Conservation (phyloP, 2,888 invertebrate genomes). For the Ochropacha duplaris region DNA sequence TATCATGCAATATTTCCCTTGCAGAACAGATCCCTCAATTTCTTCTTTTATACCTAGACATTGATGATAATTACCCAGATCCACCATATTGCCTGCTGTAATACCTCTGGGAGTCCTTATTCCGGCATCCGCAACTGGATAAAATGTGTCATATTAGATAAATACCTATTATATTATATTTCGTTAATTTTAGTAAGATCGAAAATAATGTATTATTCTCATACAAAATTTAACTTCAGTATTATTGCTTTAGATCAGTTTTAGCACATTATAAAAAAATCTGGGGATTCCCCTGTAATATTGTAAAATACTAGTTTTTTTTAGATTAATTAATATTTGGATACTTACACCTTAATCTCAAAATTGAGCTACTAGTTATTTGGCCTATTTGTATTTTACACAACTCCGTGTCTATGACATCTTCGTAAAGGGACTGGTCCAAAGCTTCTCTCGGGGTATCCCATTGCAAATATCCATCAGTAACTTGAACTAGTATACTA, state of each 20-base stretch:
- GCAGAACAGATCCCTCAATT: conserved; percentile 36
- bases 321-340: background rate
- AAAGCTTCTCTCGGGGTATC: conserved; percentile 41
- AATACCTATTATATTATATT: too few relatives aligned
- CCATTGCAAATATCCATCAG: conserved; percentile 25
- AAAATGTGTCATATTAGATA: too few relatives aligned
- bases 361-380: conserved; percentile 35
- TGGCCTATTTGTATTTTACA: conserved; percentile 56
- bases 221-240: too few relatives aligned
- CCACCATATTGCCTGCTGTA: conserved; percentile 43
- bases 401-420: conserved; percentile 51
- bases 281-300: too few relatives aligned
- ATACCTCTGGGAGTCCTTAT: conserved; percentile 55
- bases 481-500: conserved; percentile 6
- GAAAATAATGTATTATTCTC: too few relatives aligned
- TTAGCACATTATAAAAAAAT: too few relatives aligned
- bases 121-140: conserved; percentile 58
- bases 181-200: too few relatives aligned
- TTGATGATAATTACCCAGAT: conserved; percentile 56
- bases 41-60: conserved; percentile 49
- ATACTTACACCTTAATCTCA: conserved; percentile 57
- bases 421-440: conserved; percentile 52
- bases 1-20: conserved; percentile 64
- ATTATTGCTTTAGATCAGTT: too few relatives aligned
- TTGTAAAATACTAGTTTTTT: too few relatives aligned